Evolutionary conservation across 2,797 vertebrate genomes (phyloP), one percentile per base, ranked within the genome.

Genomic region (Chanos chanos): DNA sequence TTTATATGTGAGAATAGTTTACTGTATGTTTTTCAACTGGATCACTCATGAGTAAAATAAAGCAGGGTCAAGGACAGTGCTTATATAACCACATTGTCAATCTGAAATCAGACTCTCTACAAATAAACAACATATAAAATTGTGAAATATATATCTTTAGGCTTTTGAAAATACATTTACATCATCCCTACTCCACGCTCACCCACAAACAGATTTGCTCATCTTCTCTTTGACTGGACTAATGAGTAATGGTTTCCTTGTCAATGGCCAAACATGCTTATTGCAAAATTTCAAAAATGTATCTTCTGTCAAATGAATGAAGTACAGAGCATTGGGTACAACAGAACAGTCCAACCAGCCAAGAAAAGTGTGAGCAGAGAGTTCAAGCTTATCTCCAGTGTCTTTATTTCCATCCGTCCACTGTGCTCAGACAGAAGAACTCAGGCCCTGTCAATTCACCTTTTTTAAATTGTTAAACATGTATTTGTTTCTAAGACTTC

Each of bases 61-160:
- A 56, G 53, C 61, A 51, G 36, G 41, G 59, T 55, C 44, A 60
- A 64, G 66, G 51, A 66, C 47, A 50, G 18, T 41, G 75, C 79
- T 73, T 71, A 84, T 83, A 79, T 86, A 73, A 78, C 83, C 85
- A 87, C 86, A 73, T 81, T 82, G 83, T 85, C 83, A 86, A 88
- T 87, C 88, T 91, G 89, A 92, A 92, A 92, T 92, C 94, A 89
- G 78, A 77, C 88, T 92, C 86, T 90, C 90, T 93, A 92, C 90
- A 93, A 92, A 94, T 89, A 90, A 90, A 93, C 87, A 90, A 90
- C 91, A 92, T 93, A 91, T 90, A 91, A 93, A 94, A 93, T 84
- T 91, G 89, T 94, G 93, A 91, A 94, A 92, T 93, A 93, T 94
- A 93, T 92, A 94, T 90, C 89, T 93, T 93, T 91, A 91, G 85